Evolutionary conservation across 2,797 vertebrate genomes (phyloP).

Genomic region (Lateolabrax maculatus): DNA sequence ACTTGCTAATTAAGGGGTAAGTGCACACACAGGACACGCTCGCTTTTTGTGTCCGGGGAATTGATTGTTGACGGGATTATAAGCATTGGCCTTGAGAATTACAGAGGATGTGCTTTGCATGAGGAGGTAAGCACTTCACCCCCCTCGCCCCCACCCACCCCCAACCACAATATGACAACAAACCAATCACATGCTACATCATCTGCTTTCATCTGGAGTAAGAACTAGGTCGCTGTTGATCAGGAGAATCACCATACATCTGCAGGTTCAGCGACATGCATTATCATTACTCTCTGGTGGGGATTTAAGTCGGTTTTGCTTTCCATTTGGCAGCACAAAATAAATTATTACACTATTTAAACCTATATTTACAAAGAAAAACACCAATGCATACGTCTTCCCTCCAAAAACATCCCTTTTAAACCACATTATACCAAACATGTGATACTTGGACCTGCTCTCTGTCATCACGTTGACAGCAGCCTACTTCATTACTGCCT

Average conservation of each 20-base stretch:
- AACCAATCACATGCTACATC: slow-evolving; percentile 73
- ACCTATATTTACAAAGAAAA: neutral
- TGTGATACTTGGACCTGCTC: slow-evolving; percentile 5
- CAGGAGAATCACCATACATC: slow-evolving; percentile 70
- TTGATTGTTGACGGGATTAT: slow-evolving; percentile 67
- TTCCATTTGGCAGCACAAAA: slow-evolving; percentile 10
- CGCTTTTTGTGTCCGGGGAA: slow-evolving; percentile 42
- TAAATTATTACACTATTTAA: neutral
- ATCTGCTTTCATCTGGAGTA: slow-evolving; percentile 70
- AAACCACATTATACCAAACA: neutral
- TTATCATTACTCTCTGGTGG: neutral
- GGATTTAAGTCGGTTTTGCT: slow-evolving; percentile 16
- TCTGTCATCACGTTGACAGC: slow-evolving; percentile 16
- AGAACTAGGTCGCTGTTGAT: slow-evolving; percentile 74
- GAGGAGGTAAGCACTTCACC: slow-evolving; percentile 56
- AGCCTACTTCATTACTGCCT: slow-evolving; percentile 33
- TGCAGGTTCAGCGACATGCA: slow-evolving; percentile 61
- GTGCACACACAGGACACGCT: slow-evolving; percentile 16
- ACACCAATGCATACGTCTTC: neutral
- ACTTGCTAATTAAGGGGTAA: slow-evolving; percentile 42
- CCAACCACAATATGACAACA: slow-evolving; percentile 71
- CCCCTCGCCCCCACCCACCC: neutral
- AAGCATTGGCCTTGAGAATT: slow-evolving; percentile 68
- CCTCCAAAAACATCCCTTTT: neutral
- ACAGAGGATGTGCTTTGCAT: slow-evolving; percentile 59